A percentile compares a stretch with the other conserved stretches of the same genome.
Evolutionary conservation across 2,113 vertebrate species (phyloP).

Genomic region (Muntiacus reevesi): DNA sequence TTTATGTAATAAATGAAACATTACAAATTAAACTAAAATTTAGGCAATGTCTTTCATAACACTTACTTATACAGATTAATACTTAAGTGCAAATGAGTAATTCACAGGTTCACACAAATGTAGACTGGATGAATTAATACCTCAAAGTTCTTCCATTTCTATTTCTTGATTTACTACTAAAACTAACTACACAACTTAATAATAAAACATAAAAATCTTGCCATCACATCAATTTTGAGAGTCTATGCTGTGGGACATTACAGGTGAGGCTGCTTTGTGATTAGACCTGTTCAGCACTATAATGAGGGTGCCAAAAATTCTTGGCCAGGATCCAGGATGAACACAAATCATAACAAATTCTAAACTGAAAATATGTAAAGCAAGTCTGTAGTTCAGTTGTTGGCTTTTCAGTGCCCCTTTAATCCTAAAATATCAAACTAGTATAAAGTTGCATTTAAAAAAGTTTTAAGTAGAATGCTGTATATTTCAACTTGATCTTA

Average conservation of each 20-base stretch:
- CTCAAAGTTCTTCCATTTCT: neutral
- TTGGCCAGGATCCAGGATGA: neutral
- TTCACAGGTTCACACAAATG: neutral
- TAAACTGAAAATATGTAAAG: conserved; percentile 25
- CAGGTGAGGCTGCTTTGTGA: neutral
- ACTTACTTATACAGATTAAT: neutral
- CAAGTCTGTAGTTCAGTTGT: neutral
- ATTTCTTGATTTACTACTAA: neutral
- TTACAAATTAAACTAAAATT: neutral
- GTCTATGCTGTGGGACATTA: neutral
- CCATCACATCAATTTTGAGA: neutral
- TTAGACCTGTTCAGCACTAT: neutral
- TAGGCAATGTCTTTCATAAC: neutral
- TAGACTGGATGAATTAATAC: neutral
- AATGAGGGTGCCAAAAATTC: neutral
- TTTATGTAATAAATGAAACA: neutral
- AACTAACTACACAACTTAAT: neutral
- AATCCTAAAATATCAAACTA: conserved; percentile 20
- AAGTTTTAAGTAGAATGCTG: neutral
- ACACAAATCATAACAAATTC: neutral
- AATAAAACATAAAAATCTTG: neutral
- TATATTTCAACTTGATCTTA: conserved; percentile 2
- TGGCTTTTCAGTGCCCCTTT: conserved; percentile 33
- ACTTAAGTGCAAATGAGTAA: neutral
- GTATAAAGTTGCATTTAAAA: neutral